Conservation (phyloP, 2,888 invertebrate species). For the Acrobasis consociella region DNA sequence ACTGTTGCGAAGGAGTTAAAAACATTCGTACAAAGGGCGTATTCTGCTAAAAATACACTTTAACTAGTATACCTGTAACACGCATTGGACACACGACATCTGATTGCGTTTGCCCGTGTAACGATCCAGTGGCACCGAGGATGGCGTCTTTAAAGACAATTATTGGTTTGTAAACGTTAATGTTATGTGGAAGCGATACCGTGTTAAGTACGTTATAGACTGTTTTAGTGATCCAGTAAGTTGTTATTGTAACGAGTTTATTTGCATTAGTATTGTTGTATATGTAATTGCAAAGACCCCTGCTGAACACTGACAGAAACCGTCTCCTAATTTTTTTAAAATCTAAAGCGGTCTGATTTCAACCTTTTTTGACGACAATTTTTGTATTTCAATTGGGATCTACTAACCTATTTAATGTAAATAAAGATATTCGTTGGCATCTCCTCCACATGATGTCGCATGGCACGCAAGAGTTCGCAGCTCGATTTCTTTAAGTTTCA, state of each 20-base stretch:
- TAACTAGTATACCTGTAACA: neutral
- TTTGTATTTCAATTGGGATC: too few species aligned
- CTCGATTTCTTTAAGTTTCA: constrained; percentile 59
- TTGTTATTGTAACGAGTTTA: constrained; percentile 10
- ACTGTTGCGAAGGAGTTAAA: neutral
- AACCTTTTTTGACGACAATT: too few species aligned
- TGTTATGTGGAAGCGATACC: constrained; percentile 16
- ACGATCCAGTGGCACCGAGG: neutral
- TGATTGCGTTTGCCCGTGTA: neutral
- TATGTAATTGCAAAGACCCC: neutral
- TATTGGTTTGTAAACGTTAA: constrained; percentile 23
- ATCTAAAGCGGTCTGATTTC: too few species aligned
- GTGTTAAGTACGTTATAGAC: constrained; percentile 11
- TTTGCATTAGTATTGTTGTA: constrained; percentile 11
- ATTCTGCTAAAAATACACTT: constrained; percentile 3
- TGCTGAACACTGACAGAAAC: too few species aligned
- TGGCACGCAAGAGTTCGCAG: constrained; percentile 42
- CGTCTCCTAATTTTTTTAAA: too few species aligned
- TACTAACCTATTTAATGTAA: too few species aligned
- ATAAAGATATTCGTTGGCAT: constrained; percentile 27
- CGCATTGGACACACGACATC: constrained; percentile 8
- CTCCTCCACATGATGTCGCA: constrained; percentile 52
- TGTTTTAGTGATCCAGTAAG: constrained; percentile 15
- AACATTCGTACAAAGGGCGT: neutral
- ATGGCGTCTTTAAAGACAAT: constrained; percentile 16